These are phyloP conservation scores for Anolis apletophallus DNA, from an alignment of 2,797 vertebrate species.

Conservation along the genomic window DNA sequence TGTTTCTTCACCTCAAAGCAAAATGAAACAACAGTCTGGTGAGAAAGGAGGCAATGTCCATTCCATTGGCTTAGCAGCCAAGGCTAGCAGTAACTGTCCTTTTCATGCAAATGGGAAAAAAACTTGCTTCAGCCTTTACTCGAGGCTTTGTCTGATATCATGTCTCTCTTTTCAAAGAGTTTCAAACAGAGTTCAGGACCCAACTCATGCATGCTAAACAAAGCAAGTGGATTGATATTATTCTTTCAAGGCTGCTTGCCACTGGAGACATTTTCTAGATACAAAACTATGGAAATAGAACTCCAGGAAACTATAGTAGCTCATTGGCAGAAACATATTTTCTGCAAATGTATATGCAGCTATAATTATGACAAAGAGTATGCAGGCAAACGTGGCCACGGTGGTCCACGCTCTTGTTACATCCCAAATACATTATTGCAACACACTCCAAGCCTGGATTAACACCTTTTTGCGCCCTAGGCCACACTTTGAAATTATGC, in stretches of 20 bases:
- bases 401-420: too few species aligned
- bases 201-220: not conserved
- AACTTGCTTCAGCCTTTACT: not conserved
- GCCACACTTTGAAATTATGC: too few species aligned
- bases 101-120: conserved; percentile 20
- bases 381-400: too few species aligned
- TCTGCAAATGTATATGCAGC: too few species aligned
- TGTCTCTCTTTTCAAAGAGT: conserved; percentile 3
- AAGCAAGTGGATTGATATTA: not conserved
- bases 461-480: too few species aligned
- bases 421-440: too few species aligned
- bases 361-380: too few species aligned
- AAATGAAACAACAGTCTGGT: conserved; percentile 40
- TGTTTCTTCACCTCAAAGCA: conserved; percentile 33
- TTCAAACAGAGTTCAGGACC: conserved; percentile 32
- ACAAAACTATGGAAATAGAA: conserved; percentile 29
- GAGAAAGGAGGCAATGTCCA: not conserved
- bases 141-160: not conserved
- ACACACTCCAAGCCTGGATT: too few species aligned
- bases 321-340: too few species aligned
- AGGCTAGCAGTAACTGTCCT: not conserved
- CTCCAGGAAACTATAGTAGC: too few species aligned
- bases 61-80: not conserved
- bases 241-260: not conserved
- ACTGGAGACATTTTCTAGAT: not conserved